Evolutionary conservation across 2,888 invertebrate genomes (phyloP).

Genomic region (Dicyrtoma fusca): DNA sequence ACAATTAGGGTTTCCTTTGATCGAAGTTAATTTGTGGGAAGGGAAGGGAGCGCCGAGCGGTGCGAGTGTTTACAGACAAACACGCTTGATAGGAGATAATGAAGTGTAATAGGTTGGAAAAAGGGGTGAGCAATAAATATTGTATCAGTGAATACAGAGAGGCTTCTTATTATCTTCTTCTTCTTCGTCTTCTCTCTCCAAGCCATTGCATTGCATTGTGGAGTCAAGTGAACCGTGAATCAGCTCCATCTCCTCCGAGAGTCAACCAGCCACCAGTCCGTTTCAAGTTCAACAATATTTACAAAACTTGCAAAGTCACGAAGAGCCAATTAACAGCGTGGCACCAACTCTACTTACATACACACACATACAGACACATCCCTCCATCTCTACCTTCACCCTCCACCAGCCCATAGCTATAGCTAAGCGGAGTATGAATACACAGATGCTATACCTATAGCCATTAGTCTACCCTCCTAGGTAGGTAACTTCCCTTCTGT

Average conservation of each 20-base stretch:
- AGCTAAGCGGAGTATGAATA: background rate
- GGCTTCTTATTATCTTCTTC: slow-evolving; percentile 23
- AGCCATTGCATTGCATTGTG: slow-evolving; percentile 3
- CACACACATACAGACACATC: background rate
- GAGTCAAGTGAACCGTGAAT: slow-evolving; percentile 32
- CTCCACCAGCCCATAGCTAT: background rate
- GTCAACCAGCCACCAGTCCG: slow-evolving; percentile 22
- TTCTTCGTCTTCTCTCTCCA: background rate
- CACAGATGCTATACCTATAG: background rate
- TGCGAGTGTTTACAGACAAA: slow-evolving; percentile 32
- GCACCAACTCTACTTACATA: slow-evolving; percentile 14
- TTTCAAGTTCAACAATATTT: slow-evolving; percentile 36
- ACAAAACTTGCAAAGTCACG: slow-evolving; percentile 40
- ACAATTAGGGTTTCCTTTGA: slow-evolving; percentile 27
- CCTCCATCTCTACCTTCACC: background rate
- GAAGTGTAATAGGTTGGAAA: slow-evolving; percentile 27
- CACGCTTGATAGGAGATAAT: slow-evolving; percentile 32
- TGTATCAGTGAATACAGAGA: slow-evolving; percentile 23
- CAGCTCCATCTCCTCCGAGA: slow-evolving; percentile 24
- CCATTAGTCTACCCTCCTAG: background rate
- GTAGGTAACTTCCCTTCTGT: no score
- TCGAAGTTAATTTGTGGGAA: slow-evolving; percentile 31
- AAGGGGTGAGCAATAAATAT: slow-evolving; percentile 33
- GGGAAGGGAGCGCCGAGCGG: slow-evolving; percentile 26
- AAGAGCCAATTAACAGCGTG: slow-evolving; percentile 36